Evolutionary conservation across 2,113 vertebrate species (phyloP), one percentile per base, ranked within the genome.

Genomic region (Fregata magnificens): DNA sequence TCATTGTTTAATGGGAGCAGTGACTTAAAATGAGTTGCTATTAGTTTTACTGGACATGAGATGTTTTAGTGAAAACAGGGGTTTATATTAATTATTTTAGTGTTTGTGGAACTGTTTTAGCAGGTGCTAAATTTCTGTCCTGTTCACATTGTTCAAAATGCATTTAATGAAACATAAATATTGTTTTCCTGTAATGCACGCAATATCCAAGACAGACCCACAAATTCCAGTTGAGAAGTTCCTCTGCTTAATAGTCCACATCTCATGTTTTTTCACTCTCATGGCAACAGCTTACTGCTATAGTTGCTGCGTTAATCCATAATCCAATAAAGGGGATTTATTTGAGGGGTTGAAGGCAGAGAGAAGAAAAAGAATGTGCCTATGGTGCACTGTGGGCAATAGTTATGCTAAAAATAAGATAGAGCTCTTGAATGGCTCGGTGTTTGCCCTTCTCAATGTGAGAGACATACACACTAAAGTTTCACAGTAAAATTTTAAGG

Each of bases 301-400:
- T 93, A 95, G 90, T 94, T 95, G 90, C 74, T 66, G 66, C 92
- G 73, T 90, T 96, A 96, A 96, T 96, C 96, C 93, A 26, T 97
- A 96, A 97, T 97, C 95, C 95, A 96, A 93, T 96, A 90, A 87
- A 93, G 62, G 65, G 66, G 78, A 95, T 96, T 97, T 96, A 95
- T 92, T 82, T 59, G 82, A 86, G 49, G 49, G 45, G 19, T 53
- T 93, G 84, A 91, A 91, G 62, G 70, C 56, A 72, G 66, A 93
- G 83, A 59, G 69, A 87, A 71, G 50, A 17, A 84, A 92, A 95
- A 66, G 62, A 82, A 58, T 26, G 61, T 76, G 31, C 66, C 50
- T 69, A 0, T 56, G 66, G 62, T 72, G 40, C 34, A 28, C 73
- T 72, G 22, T 76, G 70, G 62, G 44, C 70, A 94, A 13, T 26